phyloP scores from a whole-genome alignment of 2,797 vertebrate genomes.

The Coregonus sp. region DNA sequence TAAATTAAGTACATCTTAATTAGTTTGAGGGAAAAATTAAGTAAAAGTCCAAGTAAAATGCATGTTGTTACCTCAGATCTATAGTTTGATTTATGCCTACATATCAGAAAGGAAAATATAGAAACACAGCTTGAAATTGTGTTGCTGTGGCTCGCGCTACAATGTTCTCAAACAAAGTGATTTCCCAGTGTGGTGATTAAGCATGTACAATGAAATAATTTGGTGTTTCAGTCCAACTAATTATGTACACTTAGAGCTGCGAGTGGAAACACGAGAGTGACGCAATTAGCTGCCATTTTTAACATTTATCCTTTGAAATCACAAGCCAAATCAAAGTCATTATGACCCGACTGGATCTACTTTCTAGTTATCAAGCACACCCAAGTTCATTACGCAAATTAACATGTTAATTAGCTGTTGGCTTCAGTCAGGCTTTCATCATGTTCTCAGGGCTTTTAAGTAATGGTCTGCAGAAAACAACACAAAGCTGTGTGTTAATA shows the following conservation, averaged over 20 bases:
- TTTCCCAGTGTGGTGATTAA: conserved; percentile 67
- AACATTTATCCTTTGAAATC: conserved; percentile 68
- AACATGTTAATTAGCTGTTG: conserved; percentile 71
- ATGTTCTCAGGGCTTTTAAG: conserved; percentile 54
- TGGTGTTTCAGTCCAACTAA: conserved; percentile 59
- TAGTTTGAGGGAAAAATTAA: not conserved
- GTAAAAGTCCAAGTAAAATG: too few relatives aligned
- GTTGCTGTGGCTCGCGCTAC: conserved; percentile 44
- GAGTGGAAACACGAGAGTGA: conserved; percentile 54
- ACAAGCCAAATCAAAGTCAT: conserved; percentile 66
- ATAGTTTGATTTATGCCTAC: not conserved
- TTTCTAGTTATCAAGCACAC: conserved; percentile 55
- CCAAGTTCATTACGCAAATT: conserved; percentile 70
- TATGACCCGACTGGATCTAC: conserved; percentile 60
- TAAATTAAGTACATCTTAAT: not conserved
- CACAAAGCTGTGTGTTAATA: conserved; percentile 40
- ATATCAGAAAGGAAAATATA: not conserved
- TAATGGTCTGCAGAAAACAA: conserved; percentile 53
- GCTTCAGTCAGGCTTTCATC: conserved; percentile 55
- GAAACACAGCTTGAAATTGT: conserved; percentile 37
- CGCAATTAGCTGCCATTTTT: conserved; percentile 64
- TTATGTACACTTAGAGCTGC: conserved; percentile 63
- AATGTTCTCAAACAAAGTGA: conserved; percentile 65
- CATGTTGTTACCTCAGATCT: not conserved
- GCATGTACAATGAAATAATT: conserved; percentile 62